Conservation (phyloP, 1,140 invertebrate species). For the Acromyrmex heyeri region DNA sequence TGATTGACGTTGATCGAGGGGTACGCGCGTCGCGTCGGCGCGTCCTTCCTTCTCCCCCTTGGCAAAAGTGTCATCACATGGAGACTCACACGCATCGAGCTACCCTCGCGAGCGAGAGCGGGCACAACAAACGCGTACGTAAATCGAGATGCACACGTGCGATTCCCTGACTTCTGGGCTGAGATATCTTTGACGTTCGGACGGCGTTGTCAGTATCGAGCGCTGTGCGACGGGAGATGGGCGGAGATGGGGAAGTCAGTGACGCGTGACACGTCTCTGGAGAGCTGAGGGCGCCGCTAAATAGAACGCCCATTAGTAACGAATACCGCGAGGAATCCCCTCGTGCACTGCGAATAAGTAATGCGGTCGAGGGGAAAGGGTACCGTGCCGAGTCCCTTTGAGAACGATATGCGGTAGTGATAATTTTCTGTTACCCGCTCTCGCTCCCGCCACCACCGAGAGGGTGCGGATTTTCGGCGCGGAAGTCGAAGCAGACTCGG, state of each 20-base stretch:
- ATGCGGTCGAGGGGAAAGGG: conserved; percentile 56
- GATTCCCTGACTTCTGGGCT: conserved; percentile 64
- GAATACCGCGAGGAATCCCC: conserved; percentile 81
- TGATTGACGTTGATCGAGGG: conserved; percentile 85
- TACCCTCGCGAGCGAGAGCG: background rate
- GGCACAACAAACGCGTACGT: background rate
- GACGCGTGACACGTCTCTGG: conserved; percentile 82
- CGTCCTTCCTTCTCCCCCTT: conserved; percentile 38
- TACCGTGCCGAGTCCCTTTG: conserved; percentile 44
- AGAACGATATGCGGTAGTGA: conserved; percentile 75
- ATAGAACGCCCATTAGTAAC: conserved; percentile 84
- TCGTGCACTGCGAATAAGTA: conserved; percentile 73
- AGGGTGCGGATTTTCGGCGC: conserved; percentile 69
- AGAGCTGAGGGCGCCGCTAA: conserved; percentile 80
- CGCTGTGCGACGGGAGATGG: conserved; percentile 69
- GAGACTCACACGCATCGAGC: conserved; percentile 53
- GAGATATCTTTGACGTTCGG: conserved; percentile 71
- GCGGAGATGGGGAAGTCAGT: conserved; percentile 66
- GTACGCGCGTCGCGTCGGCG: conserved; percentile 66
- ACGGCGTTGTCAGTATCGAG: conserved; percentile 66
- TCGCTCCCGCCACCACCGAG: conserved; percentile 35
- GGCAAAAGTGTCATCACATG: conserved; percentile 76
- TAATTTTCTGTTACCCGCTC: conserved; percentile 75
- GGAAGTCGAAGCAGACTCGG: background rate
- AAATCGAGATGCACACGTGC: conserved; percentile 24